These are phyloP conservation scores for Lates japonicus DNA, from an alignment of 2,797 vertebrate genomes.

Conservation along the genomic window DNA sequence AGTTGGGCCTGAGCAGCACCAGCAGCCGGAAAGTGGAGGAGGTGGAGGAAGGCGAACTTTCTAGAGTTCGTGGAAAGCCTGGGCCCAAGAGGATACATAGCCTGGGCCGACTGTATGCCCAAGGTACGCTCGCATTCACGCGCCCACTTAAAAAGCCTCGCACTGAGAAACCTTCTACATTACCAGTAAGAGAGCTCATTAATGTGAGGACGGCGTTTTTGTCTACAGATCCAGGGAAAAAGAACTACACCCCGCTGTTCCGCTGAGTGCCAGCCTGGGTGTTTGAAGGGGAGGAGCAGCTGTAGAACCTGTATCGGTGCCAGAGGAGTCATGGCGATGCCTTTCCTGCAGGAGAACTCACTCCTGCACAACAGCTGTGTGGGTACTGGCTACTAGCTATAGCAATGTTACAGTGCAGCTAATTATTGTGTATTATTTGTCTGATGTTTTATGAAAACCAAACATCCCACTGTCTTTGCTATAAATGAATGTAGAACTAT, in stretches of 20 bases:
- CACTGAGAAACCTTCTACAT: neutral
- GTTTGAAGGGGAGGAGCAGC: slow-evolving; percentile 84
- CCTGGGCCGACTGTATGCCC: slow-evolving; percentile 89
- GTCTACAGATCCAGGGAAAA: slow-evolving; percentile 87
- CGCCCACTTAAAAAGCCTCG: neutral
- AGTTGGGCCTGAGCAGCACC: slow-evolving; percentile 81
- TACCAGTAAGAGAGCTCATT: neutral
- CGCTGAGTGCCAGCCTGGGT: slow-evolving; percentile 81
- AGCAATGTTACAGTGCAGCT: neutral
- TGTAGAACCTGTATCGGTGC: slow-evolving; percentile 77
- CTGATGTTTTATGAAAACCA: neutral
- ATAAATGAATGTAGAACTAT: neutral
- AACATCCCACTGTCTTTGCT: neutral
- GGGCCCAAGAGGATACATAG: slow-evolving; percentile 82
- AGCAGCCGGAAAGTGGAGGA: slow-evolving; percentile 80
- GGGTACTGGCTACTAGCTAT: slow-evolving; percentile 74
- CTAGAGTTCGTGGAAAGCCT: slow-evolving; percentile 81
- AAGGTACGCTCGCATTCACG: slow-evolving; percentile 76
- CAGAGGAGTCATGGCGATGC: slow-evolving; percentile 85
- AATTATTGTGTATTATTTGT: neutral
- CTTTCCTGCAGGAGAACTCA: slow-evolving; percentile 89
- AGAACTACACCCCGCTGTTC: slow-evolving; percentile 88
- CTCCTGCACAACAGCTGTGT: slow-evolving; percentile 84
- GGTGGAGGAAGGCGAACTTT: slow-evolving; percentile 87
- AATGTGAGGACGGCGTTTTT: neutral